These are phyloP conservation scores for Origma solitaria DNA, from an alignment of 2,113 vertebrate genomes.

Conservation along the genomic window DNA sequence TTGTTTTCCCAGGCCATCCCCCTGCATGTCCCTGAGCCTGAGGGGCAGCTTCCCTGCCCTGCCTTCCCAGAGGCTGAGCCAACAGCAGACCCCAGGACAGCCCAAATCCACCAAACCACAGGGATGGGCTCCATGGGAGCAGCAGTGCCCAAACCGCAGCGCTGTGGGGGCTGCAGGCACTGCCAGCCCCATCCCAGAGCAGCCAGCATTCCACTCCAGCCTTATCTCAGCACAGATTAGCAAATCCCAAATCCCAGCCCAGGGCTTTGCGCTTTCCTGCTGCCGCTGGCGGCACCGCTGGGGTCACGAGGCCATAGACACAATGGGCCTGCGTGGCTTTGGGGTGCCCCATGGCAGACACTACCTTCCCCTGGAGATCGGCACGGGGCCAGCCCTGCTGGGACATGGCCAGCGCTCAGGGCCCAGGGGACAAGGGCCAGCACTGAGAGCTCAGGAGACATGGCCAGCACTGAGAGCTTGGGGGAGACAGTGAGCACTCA, in stretches of 20 bases:
- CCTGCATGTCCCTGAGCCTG: neutral
- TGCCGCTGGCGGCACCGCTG: fast-evolving
- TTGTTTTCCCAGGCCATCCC: neutral
- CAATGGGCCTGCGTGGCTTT: neutral
- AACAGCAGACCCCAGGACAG: fast-evolving
- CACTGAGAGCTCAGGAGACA: too few relatives aligned
- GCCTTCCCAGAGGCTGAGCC: neutral
- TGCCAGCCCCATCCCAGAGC: neutral
- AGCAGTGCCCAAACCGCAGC: fast-evolving
- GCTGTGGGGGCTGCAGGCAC: neutral
- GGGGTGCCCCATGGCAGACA: neutral
- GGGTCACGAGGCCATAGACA: neutral
- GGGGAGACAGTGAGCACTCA: too few relatives aligned
- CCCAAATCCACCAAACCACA: neutral
- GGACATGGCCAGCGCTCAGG: neutral
- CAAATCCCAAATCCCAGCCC: neutral
- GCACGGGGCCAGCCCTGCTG: neutral
- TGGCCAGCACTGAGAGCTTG: too few relatives aligned
- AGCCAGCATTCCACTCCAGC: neutral
- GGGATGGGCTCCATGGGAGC: neutral
- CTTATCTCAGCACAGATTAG: neutral
- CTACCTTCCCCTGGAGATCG: neutral
- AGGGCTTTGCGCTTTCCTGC: neutral
- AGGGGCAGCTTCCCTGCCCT: neutral
- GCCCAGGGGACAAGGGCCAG: neutral